Evolutionary conservation across 2,113 vertebrate species (phyloP).

Genomic region (Chamaea fasciata): DNA sequence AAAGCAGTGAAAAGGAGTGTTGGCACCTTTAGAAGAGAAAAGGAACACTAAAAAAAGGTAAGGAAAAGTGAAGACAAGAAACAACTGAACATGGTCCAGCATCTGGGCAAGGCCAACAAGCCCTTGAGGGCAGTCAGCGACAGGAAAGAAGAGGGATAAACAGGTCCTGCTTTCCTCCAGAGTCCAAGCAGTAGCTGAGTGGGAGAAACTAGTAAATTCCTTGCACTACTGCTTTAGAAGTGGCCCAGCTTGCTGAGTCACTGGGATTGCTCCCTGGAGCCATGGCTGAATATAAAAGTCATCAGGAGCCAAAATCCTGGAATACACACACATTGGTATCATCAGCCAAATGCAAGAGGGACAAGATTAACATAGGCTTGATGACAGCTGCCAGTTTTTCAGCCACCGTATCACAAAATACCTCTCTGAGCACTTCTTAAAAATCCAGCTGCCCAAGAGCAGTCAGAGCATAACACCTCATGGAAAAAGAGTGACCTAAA

Average conservation of each 20-base stretch:
- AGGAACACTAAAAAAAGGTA: not conserved
- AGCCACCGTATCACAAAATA: not conserved
- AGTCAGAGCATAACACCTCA: not conserved
- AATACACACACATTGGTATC: not conserved
- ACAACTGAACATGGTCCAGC: not conserved
- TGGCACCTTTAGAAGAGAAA: not conserved
- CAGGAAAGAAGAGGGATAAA: not conserved
- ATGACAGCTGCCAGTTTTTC: not conserved
- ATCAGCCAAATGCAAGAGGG: not conserved
- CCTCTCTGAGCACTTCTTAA: not conserved
- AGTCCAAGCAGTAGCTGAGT: not conserved
- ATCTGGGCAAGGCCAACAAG: not conserved
- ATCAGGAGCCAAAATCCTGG: not conserved
- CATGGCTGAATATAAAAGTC: not conserved
- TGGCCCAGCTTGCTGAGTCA: not conserved
- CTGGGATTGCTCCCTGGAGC: not conserved
- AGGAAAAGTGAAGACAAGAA: not conserved
- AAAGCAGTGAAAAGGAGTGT: not conserved
- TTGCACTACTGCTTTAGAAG: not conserved
- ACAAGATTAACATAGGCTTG: not conserved
- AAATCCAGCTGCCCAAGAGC: not conserved
- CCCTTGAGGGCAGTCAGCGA: not conserved
- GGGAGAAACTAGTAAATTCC: not conserved
- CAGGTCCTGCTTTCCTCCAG: not conserved
- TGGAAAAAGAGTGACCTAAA: not conserved